phyloP scores from a whole-genome alignment of 2,888 invertebrate genomes.

The Pollenia amentaria region DNA sequence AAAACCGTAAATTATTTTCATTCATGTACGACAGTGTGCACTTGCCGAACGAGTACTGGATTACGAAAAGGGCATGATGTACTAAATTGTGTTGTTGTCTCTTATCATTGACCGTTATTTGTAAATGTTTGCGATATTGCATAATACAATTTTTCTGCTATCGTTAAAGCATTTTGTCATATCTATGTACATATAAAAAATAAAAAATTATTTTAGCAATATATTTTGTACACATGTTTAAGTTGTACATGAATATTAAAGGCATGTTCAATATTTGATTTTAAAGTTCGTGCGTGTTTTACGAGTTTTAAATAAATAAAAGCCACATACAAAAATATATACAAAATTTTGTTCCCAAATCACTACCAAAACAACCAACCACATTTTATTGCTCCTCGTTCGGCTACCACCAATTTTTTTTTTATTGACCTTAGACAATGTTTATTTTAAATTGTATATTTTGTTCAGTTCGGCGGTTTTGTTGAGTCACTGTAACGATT shows the following conservation, averaged over 20 bases:
- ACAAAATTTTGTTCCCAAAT: constrained; percentile 22
- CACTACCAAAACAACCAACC: neutral
- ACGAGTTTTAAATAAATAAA: neutral
- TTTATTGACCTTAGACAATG: constrained; percentile 42
- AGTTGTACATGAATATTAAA: neutral
- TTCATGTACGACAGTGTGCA: neutral
- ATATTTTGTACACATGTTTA: too few species aligned
- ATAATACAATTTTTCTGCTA: constrained; percentile 25
- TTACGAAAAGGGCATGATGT: neutral
- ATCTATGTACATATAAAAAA: neutral
- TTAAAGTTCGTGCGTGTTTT: constrained; percentile 43
- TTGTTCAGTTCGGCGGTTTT: neutral
- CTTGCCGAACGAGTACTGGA: neutral
- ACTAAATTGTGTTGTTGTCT: neutral
- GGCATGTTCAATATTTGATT: constrained; percentile 16
- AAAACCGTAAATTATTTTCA: constrained; percentile 7
- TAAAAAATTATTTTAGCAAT: neutral
- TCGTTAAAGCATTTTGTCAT: constrained; percentile 5
- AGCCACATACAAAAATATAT: neutral
- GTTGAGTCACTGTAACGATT: constrained; percentile 16
- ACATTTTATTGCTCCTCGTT: neutral
- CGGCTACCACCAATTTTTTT: neutral
- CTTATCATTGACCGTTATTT: constrained; percentile 23
- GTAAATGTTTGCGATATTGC: constrained; percentile 25
- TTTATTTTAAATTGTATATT: constrained; percentile 18